Evolutionary conservation across 2,113 vertebrate species (phyloP).

Genomic region (Zosterops lateralis): DNA sequence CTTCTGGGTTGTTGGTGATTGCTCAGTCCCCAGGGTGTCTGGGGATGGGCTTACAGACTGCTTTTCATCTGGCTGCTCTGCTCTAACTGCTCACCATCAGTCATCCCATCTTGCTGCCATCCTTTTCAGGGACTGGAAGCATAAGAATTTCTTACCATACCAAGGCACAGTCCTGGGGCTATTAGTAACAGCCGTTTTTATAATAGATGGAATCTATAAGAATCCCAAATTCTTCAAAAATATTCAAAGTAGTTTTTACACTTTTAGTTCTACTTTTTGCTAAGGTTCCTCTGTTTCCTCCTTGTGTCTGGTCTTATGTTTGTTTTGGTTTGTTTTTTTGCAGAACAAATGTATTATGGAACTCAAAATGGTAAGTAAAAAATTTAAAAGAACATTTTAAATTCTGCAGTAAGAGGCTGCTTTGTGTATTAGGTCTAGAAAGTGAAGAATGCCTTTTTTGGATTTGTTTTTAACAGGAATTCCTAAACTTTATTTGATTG

Average conservation of each 20-base stretch:
- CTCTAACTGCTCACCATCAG: neutral
- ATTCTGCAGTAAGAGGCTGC: neutral
- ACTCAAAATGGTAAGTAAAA: neutral
- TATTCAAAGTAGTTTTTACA: neutral
- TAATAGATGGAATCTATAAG: neutral
- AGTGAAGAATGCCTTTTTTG: neutral
- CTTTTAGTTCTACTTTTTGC: neutral
- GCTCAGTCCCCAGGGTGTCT: neutral
- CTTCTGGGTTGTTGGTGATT: neutral
- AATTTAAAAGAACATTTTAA: neutral
- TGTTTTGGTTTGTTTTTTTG: too few species aligned
- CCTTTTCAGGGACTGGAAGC: neutral
- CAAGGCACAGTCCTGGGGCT: neutral
- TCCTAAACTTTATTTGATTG: neutral
- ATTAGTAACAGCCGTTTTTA: neutral
- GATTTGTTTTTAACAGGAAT: neutral
- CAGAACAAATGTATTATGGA: neutral
- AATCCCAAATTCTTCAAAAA: neutral
- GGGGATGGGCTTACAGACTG: neutral
- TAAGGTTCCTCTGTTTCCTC: neutral
- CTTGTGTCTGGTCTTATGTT: neutral
- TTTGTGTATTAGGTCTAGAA: neutral
- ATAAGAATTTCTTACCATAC: neutral
- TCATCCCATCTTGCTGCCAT: neutral
- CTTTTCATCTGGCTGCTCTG: neutral